Base-by-base conservation (phyloP, 2,797 vertebrate genomes). In the Spea hammondii region DNA sequence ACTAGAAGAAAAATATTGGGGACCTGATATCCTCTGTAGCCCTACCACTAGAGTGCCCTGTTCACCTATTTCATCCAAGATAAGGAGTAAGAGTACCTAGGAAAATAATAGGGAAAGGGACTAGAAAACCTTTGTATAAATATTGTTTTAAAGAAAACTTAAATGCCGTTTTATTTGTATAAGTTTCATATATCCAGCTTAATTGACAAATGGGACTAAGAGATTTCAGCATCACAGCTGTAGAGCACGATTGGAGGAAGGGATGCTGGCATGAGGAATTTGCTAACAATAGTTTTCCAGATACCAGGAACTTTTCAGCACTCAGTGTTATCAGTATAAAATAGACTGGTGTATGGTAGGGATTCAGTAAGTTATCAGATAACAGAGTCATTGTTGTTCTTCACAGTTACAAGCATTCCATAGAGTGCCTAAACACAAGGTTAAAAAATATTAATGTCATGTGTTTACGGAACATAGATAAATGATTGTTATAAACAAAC, bases 271-370 rank as follows among this genome's bases (percentile, higher is more conserved):
- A 62, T 17, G n/a, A 4, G 14, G 12, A 6, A 32, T 32, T 62
- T 62, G 14, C 59, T 62, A 62, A 62, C 59, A 62, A 62, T 62
- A 62, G 59, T 17, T 62, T 62, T 62, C 5, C 5, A 17, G 59
- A 62, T 62, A 6, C 9, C 9, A 57, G n/a, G 3, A 13, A 9
- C 55, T 12, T 32, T 6, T 5, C 9, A 6, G 14, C 14, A 32
- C 14, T 4, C n/a, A 14, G 5, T 7, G 59, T 62, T 57, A 57
- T 13, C 9, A 57, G 59, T 5, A 6, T 5, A 62, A 62, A 62
- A 62, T 62, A 62, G 12, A 62, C 59, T 32, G 32, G n/a, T 62
- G 59, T 62, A 17, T 32, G 14, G 14, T 17, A 62, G 59, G n/a
- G 9, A 4, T 32, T 62, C 6, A 62, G 32, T 17, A 32, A 17